These are phyloP conservation scores for Phaetusa simplex DNA, from an alignment of 2,113 vertebrate genomes.

Conservation along the genomic window DNA sequence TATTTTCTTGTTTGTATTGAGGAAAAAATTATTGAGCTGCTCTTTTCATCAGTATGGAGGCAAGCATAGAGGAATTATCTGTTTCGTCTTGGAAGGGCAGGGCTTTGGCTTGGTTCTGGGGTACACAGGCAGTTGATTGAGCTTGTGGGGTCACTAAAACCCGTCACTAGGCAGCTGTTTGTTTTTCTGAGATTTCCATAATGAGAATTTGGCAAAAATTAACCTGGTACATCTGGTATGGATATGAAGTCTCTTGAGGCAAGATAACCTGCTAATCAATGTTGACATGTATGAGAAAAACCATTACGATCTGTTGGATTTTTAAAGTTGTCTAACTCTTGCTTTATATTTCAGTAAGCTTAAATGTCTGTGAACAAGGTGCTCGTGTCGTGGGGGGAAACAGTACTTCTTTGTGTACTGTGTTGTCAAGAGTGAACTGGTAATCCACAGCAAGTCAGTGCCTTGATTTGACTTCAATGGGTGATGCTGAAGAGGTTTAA, in stretches of 20 bases:
- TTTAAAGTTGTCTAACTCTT: not conserved
- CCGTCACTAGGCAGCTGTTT: not conserved
- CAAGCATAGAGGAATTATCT: not conserved
- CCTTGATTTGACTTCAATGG: not conserved
- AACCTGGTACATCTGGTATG: not conserved
- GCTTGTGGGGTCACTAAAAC: not conserved
- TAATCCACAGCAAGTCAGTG: not conserved
- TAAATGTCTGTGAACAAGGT: not conserved
- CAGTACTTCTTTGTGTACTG: not conserved
- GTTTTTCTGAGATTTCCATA: not conserved
- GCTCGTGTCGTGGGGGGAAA: not conserved
- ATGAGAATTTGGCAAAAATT: not conserved
- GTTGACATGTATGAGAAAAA: not conserved
- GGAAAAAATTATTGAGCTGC: not conserved
- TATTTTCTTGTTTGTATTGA: not conserved
- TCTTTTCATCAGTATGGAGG: not conserved
- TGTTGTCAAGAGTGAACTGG: not conserved
- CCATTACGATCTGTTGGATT: not conserved
- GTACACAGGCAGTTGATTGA: not conserved
- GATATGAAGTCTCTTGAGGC: not conserved
- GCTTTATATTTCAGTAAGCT: not conserved
- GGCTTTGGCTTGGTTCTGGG: not conserved
- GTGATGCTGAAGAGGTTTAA: not conserved
- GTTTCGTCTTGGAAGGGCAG: not conserved
- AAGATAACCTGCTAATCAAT: not conserved